phyloP scores from a whole-genome alignment of 2,113 vertebrate species.

The Pterocles orientalis region DNA sequence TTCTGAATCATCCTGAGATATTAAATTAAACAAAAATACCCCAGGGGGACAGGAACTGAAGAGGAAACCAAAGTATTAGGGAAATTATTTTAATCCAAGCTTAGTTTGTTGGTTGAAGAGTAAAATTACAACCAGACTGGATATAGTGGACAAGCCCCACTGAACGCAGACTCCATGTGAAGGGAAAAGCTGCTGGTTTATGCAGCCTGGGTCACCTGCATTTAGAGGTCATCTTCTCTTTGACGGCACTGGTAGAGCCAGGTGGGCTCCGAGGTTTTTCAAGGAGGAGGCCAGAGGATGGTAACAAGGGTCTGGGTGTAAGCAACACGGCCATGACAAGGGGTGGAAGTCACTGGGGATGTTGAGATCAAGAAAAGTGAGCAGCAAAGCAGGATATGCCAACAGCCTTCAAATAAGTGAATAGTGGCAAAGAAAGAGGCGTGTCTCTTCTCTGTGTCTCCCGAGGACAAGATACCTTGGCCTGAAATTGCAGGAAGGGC shows the following conservation, averaged over 20 bases:
- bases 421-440: neutral
- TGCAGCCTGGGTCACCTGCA: neutral
- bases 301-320: neutral
- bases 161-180: neutral
- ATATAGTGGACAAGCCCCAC: neutral
- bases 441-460: neutral
- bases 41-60: neutral
- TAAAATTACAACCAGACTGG: neutral
- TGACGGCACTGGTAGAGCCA: neutral
- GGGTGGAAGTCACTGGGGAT: neutral
- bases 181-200: neutral
- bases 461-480: neutral
- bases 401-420: neutral
- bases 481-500: neutral
- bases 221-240: neutral
- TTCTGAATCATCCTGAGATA: neutral
- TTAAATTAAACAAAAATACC: neutral
- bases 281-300: neutral
- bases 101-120: neutral
- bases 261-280: neutral
- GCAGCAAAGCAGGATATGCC: neutral
- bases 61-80: neutral
- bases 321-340: neutral
- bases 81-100: neutral
- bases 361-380: neutral